A percentile compares a stretch with the other conserved stretches of the same genome.
Evolutionary conservation across 37 sponge, comb jelly and placozoan species (phyloP).

Genomic region (Hexactinellida sp.): DNA sequence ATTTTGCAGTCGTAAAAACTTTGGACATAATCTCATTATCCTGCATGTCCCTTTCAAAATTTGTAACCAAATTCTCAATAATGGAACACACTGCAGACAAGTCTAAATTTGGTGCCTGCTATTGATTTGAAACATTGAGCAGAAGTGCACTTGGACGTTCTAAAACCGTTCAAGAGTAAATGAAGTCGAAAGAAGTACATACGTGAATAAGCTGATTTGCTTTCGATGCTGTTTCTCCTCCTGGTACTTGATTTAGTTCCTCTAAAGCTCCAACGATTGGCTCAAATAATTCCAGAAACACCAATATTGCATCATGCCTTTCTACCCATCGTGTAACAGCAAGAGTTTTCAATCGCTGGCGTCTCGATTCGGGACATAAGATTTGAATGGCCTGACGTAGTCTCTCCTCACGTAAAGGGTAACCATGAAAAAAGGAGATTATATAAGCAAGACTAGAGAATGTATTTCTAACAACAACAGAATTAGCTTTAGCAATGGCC

Average conservation of each 20-base stretch:
- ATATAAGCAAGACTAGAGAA: conserved; percentile 1
- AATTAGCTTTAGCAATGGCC: background rate
- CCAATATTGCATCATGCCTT: conserved; percentile 15
- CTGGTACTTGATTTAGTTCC: conserved; percentile 13
- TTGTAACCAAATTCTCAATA: background rate
- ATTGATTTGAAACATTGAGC: conserved; percentile 7
- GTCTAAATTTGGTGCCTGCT: background rate
- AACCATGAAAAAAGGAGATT: conserved; percentile 10
- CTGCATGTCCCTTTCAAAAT: background rate
- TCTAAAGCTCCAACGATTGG: conserved; percentile 17
- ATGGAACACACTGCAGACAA: background rate
- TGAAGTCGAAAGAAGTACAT: conserved; percentile 8
- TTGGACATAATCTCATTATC: background rate
- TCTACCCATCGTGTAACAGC: background rate
- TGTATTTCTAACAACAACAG: conserved; percentile 13
- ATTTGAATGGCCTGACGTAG: conserved; percentile 2
- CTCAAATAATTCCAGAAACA: conserved; percentile 13
- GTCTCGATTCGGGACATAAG: conserved; percentile 13
- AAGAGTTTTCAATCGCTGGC: conserved; percentile 13
- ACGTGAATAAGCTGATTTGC: conserved; percentile 1
- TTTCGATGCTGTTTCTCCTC: conserved; percentile 18
- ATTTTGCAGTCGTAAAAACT: conserved; percentile 11
- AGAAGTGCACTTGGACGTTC: conserved; percentile 13
- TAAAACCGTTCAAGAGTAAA: conserved; percentile 14
- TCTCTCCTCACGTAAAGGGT: conserved; percentile 4